Percentiles rank a stretch among this genome's conserved stretches.
Conservation (phyloP, 2,888 invertebrate genomes). For the Sussaba pulchella region DNA sequence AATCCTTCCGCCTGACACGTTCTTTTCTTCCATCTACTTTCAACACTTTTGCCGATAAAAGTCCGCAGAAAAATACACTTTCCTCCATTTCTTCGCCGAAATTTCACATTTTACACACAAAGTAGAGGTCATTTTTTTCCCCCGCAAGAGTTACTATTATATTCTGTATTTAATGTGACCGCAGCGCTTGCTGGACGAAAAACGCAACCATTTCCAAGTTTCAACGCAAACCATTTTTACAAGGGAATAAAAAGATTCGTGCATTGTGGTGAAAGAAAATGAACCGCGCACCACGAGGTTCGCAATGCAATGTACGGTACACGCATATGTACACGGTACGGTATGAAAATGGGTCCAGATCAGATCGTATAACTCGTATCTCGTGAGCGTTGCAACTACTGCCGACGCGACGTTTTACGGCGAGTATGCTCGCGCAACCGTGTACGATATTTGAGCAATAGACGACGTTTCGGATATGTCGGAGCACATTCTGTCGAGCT, state of each 20-base stretch:
- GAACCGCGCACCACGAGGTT: too few relatives aligned
- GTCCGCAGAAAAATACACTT: neutral
- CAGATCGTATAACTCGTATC: constrained; percentile 30
- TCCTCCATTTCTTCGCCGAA: neutral
- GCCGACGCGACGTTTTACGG: constrained; percentile 24
- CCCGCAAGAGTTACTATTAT: too few relatives aligned
- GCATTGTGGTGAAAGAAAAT: too few relatives aligned
- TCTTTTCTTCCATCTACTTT: constrained; percentile 24
- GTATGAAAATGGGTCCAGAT: constrained; percentile 5
- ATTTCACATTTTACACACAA: neutral
- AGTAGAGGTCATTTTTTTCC: neutral
- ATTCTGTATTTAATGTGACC: too few relatives aligned
- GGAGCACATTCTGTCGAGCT: constrained; percentile 8
- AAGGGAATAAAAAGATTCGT: too few relatives aligned
- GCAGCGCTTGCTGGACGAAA: too few relatives aligned
- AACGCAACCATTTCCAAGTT: too few relatives aligned
- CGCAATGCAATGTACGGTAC: too few relatives aligned
- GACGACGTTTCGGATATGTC: constrained; percentile 20
- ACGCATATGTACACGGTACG: too few relatives aligned
- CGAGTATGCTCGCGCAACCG: constrained; percentile 30
- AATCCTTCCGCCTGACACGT: constrained; percentile 57
- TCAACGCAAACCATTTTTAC: too few relatives aligned
- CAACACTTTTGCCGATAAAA: neutral
- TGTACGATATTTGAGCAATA: constrained; percentile 15
- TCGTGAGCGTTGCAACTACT: constrained; percentile 19